Percentiles rank a stretch among this genome's conserved stretches.
These are phyloP conservation scores for Pelobates fuscus DNA, from an alignment of 2,113 vertebrate genomes.

Conservation along the genomic window DNA sequence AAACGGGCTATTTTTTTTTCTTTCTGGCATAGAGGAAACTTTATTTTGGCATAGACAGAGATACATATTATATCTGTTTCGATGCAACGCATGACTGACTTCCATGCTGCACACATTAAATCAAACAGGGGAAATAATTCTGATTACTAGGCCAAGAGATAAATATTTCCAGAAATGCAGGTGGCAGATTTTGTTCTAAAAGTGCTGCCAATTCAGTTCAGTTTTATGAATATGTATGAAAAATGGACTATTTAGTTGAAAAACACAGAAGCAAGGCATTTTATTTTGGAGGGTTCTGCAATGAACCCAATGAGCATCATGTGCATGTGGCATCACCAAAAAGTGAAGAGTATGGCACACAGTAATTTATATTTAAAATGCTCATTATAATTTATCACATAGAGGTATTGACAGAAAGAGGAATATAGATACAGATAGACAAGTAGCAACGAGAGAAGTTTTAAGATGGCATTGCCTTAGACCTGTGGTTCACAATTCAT, in stretches of 20 bases:
- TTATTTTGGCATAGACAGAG: constrained; percentile 33
- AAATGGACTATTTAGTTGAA: not conserved
- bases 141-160: constrained; percentile 53
- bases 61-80: constrained; percentile 46
- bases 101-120: constrained; percentile 54
- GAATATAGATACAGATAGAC: too few species aligned
- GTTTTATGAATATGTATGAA: not conserved
- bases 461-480: too few species aligned
- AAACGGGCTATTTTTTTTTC: not conserved
- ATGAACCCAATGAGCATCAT: too few species aligned
- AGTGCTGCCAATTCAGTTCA: not conserved
- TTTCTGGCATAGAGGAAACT: not conserved
- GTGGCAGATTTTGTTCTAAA: constrained; percentile 32
- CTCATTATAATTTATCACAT: too few species aligned
- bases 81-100: constrained; percentile 30
- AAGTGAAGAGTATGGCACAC: too few species aligned
- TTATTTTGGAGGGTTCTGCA: too few species aligned
- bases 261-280: too few species aligned
- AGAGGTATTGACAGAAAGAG: too few species aligned
- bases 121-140: not conserved
- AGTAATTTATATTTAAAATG: too few species aligned
- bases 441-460: too few species aligned
- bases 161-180: constrained; percentile 47
- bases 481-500: too few species aligned
- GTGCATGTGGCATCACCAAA: too few species aligned